Evolutionary conservation across 2,888 invertebrate species (phyloP).

Genomic region (Trissolcus brochymenae): DNA sequence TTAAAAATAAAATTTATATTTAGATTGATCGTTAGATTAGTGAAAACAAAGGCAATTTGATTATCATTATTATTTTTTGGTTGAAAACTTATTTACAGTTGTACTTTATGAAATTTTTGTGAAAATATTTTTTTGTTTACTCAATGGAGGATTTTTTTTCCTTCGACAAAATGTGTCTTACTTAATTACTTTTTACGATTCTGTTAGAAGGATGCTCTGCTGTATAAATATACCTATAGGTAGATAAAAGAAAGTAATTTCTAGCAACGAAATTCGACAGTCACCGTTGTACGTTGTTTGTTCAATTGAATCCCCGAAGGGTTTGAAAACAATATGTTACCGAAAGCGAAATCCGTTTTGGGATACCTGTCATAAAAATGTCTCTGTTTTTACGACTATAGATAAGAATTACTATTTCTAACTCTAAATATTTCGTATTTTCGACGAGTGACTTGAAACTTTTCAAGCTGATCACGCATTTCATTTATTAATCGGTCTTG

Average conservation of each 20-base stretch:
- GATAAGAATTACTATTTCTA: constrained; percentile 6
- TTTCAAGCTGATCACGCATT: neutral
- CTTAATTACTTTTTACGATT: too few species aligned
- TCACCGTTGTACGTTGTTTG: constrained; percentile 9
- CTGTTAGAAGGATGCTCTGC: too few species aligned
- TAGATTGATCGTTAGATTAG: too few species aligned
- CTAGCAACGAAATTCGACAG: neutral
- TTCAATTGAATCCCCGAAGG: constrained; percentile 8
- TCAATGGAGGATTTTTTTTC: too few species aligned
- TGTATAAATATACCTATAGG: too few species aligned
- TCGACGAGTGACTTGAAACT: neutral
- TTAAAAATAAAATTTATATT: too few species aligned
- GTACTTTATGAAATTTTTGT: neutral
- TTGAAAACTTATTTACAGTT: too few species aligned
- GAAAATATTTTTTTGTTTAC: neutral
- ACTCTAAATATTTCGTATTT: neutral
- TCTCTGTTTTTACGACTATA: neutral
- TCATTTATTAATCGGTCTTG: neutral
- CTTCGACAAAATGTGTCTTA: too few species aligned
- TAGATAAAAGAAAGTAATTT: constrained; percentile 9
- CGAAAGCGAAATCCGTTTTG: constrained; percentile 10
- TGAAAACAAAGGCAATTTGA: too few species aligned
- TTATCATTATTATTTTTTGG: too few species aligned
- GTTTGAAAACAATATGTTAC: constrained; percentile 6
- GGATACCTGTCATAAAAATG: constrained; percentile 8